Conservation (phyloP, 1,140 invertebrate species). For the Oppia nitens region DNA sequence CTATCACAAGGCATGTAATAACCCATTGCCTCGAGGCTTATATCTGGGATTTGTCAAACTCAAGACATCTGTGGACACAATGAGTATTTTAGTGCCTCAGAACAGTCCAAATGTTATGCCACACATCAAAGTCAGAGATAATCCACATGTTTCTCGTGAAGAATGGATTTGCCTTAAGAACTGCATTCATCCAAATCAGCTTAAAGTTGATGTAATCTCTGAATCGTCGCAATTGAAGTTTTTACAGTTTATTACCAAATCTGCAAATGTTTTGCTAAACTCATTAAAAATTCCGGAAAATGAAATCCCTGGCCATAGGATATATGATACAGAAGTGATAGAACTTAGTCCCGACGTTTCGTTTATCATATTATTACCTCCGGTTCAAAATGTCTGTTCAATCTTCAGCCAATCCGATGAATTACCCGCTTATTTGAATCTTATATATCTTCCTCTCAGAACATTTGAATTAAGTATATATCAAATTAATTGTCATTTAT, state of each 20-base stretch:
- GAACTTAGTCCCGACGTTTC: slow-evolving; percentile 72
- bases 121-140: slow-evolving; percentile 75
- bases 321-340: slow-evolving; percentile 80
- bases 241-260: slow-evolving; percentile 2
- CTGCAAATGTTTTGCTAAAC: slow-evolving; percentile 4
- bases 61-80: slow-evolving; percentile 80
- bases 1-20: slow-evolving; percentile 70
- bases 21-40: slow-evolving; percentile 60
- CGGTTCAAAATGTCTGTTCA: slow-evolving; percentile 70
- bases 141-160: slow-evolving; percentile 85
- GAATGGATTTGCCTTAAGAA: slow-evolving; percentile 23
- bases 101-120: slow-evolving; percentile 82
- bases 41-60: slow-evolving; percentile 90
- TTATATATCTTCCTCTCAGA: slow-evolving; percentile 67
- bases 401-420: slow-evolving; percentile 55
- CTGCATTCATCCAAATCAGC: neutral
- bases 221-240: slow-evolving; percentile 19
- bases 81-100: slow-evolving; percentile 76
- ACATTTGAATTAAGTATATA: slow-evolving; percentile 57
- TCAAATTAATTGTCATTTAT: neutral
- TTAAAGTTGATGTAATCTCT: neutral
- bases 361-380: slow-evolving; percentile 71
- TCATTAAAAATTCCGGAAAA: neutral
- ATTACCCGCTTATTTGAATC: slow-evolving; percentile 47
- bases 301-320: slow-evolving; percentile 28